These are phyloP conservation scores for Caloenas nicobarica DNA, from an alignment of 2,113 vertebrate species.

Conservation along the genomic window DNA sequence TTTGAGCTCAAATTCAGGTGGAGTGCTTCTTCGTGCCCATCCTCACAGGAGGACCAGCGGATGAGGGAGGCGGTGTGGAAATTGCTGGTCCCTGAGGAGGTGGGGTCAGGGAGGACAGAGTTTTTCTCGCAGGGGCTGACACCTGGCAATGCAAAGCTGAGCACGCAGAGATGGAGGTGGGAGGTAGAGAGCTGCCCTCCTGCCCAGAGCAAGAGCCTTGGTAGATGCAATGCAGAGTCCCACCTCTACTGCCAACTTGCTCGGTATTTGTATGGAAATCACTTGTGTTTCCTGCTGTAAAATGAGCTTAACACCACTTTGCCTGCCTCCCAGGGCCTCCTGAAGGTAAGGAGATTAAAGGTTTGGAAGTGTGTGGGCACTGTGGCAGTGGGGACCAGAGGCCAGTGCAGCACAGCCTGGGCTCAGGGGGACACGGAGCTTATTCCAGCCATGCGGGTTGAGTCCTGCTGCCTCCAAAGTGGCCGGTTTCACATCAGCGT, in stretches of 20 bases:
- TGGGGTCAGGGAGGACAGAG: neutral
- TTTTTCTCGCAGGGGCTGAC: neutral
- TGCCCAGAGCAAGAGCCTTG: neutral
- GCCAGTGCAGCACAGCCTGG: fast-evolving
- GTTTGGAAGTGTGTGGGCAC: neutral
- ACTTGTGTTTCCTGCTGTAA: neutral
- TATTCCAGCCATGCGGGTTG: neutral
- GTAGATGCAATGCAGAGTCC: neutral
- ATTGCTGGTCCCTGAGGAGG: neutral
- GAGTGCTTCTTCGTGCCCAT: neutral
- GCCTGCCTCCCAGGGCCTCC: neutral
- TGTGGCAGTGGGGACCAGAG: neutral
- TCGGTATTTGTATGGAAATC: neutral
- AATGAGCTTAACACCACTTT: constrained; percentile 54
- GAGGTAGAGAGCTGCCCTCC: neutral
- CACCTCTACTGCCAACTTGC: neutral
- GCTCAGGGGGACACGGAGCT: fast-evolving
- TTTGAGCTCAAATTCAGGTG: neutral
- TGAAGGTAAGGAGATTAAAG: constrained; percentile 54
- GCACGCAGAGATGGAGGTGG: fast-evolving
- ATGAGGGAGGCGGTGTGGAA: neutral
- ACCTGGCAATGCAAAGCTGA: neutral
- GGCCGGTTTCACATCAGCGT: fast-evolving
- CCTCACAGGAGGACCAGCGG: fast-evolving
- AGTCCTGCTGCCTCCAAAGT: neutral